Percentiles rank a stretch among this genome's conserved stretches.
Conservation (phyloP, 2,888 invertebrate genomes). For the Corbicula japonica region DNA sequence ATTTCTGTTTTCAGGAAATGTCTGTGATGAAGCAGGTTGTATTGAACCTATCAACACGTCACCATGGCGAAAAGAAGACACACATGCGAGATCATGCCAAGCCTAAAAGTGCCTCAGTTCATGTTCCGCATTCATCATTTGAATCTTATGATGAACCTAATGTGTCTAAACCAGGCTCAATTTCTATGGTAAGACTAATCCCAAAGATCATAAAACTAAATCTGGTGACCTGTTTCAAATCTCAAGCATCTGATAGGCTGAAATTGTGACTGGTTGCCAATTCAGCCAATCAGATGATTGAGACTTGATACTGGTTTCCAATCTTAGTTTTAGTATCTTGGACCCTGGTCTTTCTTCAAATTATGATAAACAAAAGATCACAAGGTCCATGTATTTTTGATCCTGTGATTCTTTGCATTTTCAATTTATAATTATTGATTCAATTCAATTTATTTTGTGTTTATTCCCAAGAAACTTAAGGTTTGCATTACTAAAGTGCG, state of each 20-base stretch:
- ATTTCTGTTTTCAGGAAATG: constrained; percentile 80
- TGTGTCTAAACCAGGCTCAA: constrained; percentile 78
- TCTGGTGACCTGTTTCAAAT: no score
- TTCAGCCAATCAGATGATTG: no score
- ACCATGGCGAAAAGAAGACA: constrained; percentile 69
- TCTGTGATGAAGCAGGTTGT: constrained; percentile 85
- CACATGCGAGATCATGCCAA: constrained; percentile 59
- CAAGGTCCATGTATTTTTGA: not conserved
- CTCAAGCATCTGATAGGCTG: no score
- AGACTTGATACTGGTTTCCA: no score
- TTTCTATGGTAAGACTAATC: constrained; percentile 72
- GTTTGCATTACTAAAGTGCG: no score
- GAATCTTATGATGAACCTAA: constrained; percentile 75
- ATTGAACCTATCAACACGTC: constrained; percentile 78
- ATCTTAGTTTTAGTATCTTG: no score
- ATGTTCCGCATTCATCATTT: constrained; percentile 65
- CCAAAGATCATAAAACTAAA: no score
- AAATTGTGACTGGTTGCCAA: no score
- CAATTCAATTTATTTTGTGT: no score
- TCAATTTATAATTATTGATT: no score
- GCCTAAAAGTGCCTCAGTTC: constrained; percentile 73
- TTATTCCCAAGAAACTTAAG: no score
- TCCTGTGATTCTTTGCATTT: no score
- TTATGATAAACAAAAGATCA: not conserved
- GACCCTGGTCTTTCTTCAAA: not conserved